Evolutionary conservation across 2,797 vertebrate genomes (phyloP).

Genomic region (Fringilla coelebs): DNA sequence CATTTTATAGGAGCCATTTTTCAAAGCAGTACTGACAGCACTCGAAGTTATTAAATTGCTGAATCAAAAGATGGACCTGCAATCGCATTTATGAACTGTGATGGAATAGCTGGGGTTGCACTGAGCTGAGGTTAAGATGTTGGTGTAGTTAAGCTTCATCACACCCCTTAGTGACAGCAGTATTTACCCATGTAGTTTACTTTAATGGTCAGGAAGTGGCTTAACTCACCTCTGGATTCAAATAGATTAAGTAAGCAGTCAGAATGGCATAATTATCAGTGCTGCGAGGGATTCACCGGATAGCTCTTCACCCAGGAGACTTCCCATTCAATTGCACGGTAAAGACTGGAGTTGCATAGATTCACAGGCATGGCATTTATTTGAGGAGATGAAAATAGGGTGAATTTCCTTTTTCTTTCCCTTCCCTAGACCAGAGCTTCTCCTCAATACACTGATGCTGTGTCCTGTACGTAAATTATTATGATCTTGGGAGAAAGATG

Average conservation of each 20-base stretch:
- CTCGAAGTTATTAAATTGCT: constrained; percentile 97
- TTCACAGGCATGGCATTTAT: not conserved
- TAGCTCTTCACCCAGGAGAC: constrained; percentile 63
- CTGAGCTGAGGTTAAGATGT: constrained; percentile 71
- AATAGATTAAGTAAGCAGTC: constrained; percentile 76
- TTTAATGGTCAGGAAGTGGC: constrained; percentile 77
- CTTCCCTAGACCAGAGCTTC: not conserved
- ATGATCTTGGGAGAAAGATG: constrained; percentile 16
- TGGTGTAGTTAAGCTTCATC: constrained; percentile 74
- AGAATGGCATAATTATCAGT: constrained; percentile 67
- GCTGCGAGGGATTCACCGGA: constrained; percentile 60
- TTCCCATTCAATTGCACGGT: constrained; percentile 52
- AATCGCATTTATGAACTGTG: constrained; percentile 80
- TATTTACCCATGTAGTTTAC: constrained; percentile 78
- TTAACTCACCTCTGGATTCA: constrained; percentile 79
- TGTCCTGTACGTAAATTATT: not conserved
- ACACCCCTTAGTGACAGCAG: constrained; percentile 71
- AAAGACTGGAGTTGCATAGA: constrained; percentile 16
- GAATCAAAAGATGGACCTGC: constrained; percentile 86
- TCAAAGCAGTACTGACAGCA: constrained; percentile 97
- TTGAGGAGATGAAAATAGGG: not conserved
- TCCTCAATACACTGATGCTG: not conserved
- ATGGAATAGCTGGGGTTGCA: constrained; percentile 69
- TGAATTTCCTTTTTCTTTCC: not conserved
- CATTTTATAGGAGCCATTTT: constrained; percentile 98